These are phyloP conservation scores for Conistra vaccinii DNA, from an alignment of 2,888 invertebrate genomes.

Conservation along the genomic window DNA sequence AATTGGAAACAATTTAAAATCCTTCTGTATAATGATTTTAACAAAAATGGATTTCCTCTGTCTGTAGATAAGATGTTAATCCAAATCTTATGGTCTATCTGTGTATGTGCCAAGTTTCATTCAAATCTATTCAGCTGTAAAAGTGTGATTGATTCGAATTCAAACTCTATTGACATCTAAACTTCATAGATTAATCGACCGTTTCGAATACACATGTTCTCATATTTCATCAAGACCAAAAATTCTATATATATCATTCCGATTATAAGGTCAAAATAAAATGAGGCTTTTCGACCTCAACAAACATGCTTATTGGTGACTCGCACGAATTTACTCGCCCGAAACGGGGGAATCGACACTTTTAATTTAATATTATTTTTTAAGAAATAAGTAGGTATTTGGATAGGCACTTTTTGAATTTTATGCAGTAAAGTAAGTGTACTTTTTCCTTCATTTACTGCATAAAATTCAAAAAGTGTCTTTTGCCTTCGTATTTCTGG, in stretches of 20 bases:
- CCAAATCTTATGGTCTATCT: too few relatives aligned
- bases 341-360: too few relatives aligned
- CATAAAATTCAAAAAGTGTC: too few relatives aligned
- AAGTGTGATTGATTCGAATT: neutral
- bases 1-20: neutral
- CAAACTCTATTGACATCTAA: neutral
- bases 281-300: neutral
- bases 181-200: neutral
- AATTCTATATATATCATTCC: neutral
- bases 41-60: slow-evolving; percentile 10
- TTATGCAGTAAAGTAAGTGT: too few relatives aligned
- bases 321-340: too few relatives aligned
- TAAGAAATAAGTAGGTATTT: too few relatives aligned
- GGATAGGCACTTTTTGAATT: too few relatives aligned
- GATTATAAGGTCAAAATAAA: neutral
- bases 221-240: neutral
- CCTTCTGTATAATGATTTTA: slow-evolving; percentile 27
- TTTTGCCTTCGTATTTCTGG: too few relatives aligned
- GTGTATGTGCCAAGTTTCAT: neutral
- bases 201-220: neutral
- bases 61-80: too few relatives aligned
- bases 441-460: too few relatives aligned
- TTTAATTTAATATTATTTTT: too few relatives aligned
- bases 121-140: neutral
- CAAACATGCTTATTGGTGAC: neutral